A percentile compares a stretch with the other conserved stretches of the same genome.
These are phyloP conservation scores for Ceyx margarethae DNA, from an alignment of 2,113 vertebrate species.

Conservation along the genomic window DNA sequence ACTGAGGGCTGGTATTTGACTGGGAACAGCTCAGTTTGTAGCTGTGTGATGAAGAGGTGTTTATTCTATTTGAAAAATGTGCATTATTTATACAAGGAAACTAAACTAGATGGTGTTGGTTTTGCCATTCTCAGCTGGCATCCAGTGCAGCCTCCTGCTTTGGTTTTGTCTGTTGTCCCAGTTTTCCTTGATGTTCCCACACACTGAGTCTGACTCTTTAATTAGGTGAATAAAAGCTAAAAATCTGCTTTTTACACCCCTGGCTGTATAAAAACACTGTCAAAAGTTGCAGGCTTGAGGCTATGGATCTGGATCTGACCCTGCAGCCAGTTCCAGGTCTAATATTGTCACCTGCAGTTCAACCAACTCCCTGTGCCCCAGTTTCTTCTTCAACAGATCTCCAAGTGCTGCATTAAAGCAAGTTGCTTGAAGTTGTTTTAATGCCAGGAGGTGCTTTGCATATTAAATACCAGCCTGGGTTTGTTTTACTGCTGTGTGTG, in stretches of 20 bases:
- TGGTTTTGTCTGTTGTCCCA: neutral
- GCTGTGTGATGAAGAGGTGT: neutral
- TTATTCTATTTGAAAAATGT: neutral
- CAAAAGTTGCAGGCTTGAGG: neutral
- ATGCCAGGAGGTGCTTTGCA: slow-evolving; percentile 32
- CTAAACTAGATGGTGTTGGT: neutral
- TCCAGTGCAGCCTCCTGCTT: neutral
- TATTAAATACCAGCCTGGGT: slow-evolving; percentile 21
- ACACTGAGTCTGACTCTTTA: neutral
- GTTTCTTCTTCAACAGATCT: neutral
- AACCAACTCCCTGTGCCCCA: neutral
- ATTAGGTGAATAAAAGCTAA: neutral
- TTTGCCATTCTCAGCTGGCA: neutral
- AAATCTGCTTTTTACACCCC: neutral
- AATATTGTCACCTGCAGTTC: neutral
- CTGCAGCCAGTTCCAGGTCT: neutral
- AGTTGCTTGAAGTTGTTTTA: neutral
- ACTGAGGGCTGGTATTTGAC: neutral
- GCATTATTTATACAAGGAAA: neutral
- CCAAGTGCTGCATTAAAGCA: neutral
- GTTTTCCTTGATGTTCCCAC: neutral
- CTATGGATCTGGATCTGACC: neutral
- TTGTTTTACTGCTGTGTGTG: slow-evolving; percentile 15
- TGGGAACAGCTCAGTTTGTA: neutral
- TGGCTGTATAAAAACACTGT: neutral